Evolutionary conservation across 2,888 invertebrate genomes (phyloP).

Genomic region (Tipula vernalis): DNA sequence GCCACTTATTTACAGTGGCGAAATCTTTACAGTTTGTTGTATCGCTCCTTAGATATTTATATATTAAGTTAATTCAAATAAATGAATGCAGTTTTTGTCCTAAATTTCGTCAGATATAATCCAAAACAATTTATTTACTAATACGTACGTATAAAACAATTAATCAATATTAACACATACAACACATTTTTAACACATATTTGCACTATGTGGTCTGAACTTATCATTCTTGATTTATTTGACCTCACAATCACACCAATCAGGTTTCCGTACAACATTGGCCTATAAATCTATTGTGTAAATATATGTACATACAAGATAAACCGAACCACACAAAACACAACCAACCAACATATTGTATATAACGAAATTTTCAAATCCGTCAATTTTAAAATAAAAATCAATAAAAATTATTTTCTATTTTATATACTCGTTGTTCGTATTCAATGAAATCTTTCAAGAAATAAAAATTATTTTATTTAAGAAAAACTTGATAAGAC

Average conservation of each 20-base stretch:
- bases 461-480: not conserved
- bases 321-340: not conserved
- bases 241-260: not conserved
- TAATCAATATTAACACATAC: too few relatives aligned
- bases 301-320: not conserved
- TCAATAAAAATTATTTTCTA: conserved; percentile 4
- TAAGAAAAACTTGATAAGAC: conserved; percentile 4
- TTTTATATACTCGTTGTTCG: not conserved
- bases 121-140: too few relatives aligned
- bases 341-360: not conserved
- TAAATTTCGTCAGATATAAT: too few relatives aligned
- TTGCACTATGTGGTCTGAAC: not conserved
- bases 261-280: not conserved
- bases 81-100: too few relatives aligned
- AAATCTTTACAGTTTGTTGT: too few relatives aligned
- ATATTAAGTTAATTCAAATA: too few relatives aligned
- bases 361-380: not conserved
- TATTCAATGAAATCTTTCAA: not conserved
- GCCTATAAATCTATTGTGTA: not conserved
- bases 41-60: too few relatives aligned
- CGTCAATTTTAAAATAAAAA: not conserved
- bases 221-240: not conserved
- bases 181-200: not conserved
- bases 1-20: too few relatives aligned
- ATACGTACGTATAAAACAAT: too few relatives aligned